phyloP scores from a whole-genome alignment of 2,113 vertebrate species.

The Bubo bubo region DNA sequence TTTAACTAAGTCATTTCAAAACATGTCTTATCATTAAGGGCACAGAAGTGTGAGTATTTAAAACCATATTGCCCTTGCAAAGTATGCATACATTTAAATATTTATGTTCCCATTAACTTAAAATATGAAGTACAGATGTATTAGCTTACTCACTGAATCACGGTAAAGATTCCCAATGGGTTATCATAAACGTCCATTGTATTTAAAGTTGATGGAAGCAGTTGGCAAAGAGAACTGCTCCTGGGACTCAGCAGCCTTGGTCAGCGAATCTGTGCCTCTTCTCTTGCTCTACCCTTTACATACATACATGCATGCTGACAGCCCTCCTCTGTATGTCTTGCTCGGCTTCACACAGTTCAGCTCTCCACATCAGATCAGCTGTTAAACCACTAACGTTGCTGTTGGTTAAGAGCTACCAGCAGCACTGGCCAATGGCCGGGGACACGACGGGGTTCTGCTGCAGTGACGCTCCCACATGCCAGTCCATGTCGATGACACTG shows the following conservation, averaged over 20 bases:
- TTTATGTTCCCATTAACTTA: constrained; percentile 9
- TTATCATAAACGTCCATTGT: constrained; percentile 79
- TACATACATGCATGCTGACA: neutral
- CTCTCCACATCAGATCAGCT: constrained; percentile 36
- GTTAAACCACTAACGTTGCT: constrained; percentile 37
- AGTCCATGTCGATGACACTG: constrained; percentile 79
- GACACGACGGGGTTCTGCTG: constrained; percentile 58
- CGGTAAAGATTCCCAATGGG: constrained; percentile 82
- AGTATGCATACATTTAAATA: constrained; percentile 47
- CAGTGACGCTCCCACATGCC: constrained; percentile 77
- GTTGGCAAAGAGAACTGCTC: constrained; percentile 4
- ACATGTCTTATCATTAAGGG: constrained; percentile 16
- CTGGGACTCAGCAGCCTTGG: neutral
- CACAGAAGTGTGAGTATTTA: neutral
- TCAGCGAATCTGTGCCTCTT: neutral
- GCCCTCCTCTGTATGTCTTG: constrained; percentile 33
- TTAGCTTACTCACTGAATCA: constrained; percentile 85
- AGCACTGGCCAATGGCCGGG: constrained; percentile 68
- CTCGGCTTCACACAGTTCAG: constrained; percentile 60
- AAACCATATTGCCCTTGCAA: constrained; percentile 38
- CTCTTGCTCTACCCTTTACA: neutral
- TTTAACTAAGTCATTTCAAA: constrained; percentile 37
- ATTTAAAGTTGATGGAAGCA: constrained; percentile 15
- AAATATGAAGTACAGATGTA: constrained; percentile 11
- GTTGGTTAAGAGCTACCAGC: constrained; percentile 67